Evolutionary conservation across 92 coral and sea anemone genomes (phyloP).

Genomic region (Siderastrea radians): DNA sequence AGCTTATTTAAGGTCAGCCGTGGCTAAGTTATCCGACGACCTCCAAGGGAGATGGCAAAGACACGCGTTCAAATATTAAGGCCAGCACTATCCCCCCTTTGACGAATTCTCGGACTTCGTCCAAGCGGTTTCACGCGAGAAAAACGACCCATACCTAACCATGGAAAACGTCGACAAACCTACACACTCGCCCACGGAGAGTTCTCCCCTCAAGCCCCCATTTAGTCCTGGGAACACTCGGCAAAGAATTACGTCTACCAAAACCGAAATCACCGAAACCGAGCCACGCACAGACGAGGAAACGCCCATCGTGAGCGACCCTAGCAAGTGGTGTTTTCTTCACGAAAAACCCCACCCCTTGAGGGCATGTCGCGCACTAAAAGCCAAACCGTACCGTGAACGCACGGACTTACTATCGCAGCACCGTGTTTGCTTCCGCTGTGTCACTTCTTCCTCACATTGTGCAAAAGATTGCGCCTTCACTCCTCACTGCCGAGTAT

Average conservation of each 20-base stretch:
- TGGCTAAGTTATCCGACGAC: constrained; percentile 58
- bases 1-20: constrained; percentile 42
- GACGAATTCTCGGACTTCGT: constrained; percentile 57
- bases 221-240: not conserved
- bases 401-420: constrained; percentile 43
- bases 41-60: constrained; percentile 72
- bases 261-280: constrained; percentile 19
- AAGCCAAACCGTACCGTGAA: constrained; percentile 28
- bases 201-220: not conserved
- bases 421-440: constrained; percentile 52
- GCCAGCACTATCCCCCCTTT: constrained; percentile 65
- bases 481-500: constrained; percentile 34
- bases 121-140: constrained; percentile 54
- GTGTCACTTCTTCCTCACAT: constrained; percentile 59
- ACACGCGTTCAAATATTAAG: constrained; percentile 56
- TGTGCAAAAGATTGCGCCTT: constrained; percentile 46
- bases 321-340: constrained; percentile 57
- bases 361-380: constrained; percentile 49
- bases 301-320: constrained; percentile 31
- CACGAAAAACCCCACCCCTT: constrained; percentile 68
- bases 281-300: constrained; percentile 8
- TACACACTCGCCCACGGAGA: not conserved
- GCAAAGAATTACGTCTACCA: constrained; percentile 1
- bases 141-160: constrained; percentile 67
- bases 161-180: constrained; percentile 10